Conservation (phyloP, 2,797 vertebrate genomes). For the Sebastes steindachneri region DNA sequence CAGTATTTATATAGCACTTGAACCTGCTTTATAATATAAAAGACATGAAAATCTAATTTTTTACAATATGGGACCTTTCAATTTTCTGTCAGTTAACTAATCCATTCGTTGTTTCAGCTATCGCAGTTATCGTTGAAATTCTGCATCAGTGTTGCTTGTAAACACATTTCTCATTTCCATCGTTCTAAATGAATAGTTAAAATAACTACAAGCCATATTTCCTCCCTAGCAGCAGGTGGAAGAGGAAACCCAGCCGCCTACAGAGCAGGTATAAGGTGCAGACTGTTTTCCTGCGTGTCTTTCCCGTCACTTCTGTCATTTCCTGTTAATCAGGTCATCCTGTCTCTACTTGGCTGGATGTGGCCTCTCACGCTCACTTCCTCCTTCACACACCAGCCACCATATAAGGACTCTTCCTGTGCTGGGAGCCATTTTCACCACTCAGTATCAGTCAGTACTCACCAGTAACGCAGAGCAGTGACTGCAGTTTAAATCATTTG, state of each 20-base stretch:
- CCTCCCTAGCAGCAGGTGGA: background rate
- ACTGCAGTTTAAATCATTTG: background rate
- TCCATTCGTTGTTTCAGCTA: background rate
- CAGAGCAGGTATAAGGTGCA: conserved; percentile 12
- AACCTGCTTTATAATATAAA: too few relatives aligned
- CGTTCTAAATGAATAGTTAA: background rate
- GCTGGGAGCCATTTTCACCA: conserved; percentile 22
- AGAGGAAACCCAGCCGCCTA: background rate
- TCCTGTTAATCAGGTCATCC: conserved; percentile 68
- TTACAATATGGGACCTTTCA: too few relatives aligned
- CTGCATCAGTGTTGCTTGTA: background rate
- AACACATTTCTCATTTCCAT: background rate
- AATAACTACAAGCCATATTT: background rate
- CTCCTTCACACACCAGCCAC: conserved; percentile 38
- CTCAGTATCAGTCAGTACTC: conserved; percentile 16
- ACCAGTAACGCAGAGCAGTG: conserved; percentile 3
- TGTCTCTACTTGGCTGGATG: conserved; percentile 55
- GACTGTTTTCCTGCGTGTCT: conserved; percentile 36
- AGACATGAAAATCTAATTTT: too few relatives aligned
- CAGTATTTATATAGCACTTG: too few relatives aligned
- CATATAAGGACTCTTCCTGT: conserved; percentile 60
- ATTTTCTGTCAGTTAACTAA: background rate
- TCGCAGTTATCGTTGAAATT: background rate
- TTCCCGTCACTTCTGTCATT: conserved; percentile 43
- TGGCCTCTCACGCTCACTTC: conserved; percentile 50